Conservation (phyloP, 2,113 vertebrate species). For the Ia io region DNA sequence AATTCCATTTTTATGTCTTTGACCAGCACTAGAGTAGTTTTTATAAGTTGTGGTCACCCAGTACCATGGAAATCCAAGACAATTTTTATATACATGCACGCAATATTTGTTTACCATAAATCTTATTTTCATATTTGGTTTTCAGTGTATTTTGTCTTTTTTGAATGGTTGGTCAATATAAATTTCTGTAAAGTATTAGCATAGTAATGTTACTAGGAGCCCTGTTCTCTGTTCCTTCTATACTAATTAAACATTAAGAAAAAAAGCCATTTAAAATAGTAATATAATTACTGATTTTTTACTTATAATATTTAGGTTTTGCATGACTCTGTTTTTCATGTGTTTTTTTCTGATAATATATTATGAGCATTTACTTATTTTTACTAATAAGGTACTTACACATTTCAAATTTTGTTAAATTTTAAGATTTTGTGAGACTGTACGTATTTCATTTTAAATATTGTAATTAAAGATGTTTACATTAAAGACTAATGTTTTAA, state of each 20-base stretch:
- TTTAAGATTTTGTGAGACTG: neutral
- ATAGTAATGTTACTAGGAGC: neutral
- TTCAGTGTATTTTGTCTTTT: neutral
- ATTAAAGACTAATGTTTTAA: neutral
- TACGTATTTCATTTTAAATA: neutral
- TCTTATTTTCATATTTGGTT: neutral
- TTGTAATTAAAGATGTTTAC: neutral
- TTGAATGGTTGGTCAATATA: neutral
- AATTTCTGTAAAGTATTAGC: neutral
- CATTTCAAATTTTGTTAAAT: neutral
- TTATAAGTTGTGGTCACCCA: neutral
- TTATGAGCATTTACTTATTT: constrained; percentile 45
- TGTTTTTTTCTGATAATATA: constrained; percentile 3
- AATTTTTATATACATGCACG: neutral
- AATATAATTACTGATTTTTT: neutral
- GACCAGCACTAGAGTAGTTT: neutral
- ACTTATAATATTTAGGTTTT: constrained; percentile 34
- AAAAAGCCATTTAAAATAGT: neutral
- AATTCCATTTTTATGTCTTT: neutral
- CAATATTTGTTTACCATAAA: neutral
- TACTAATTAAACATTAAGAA: neutral
- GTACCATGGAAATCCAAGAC: neutral
- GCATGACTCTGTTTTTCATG: neutral
- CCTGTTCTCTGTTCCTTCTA: neutral
- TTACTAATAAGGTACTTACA: neutral